Conservation (phyloP, 2,888 invertebrate genomes). For the Platycnemis pennipes region DNA sequence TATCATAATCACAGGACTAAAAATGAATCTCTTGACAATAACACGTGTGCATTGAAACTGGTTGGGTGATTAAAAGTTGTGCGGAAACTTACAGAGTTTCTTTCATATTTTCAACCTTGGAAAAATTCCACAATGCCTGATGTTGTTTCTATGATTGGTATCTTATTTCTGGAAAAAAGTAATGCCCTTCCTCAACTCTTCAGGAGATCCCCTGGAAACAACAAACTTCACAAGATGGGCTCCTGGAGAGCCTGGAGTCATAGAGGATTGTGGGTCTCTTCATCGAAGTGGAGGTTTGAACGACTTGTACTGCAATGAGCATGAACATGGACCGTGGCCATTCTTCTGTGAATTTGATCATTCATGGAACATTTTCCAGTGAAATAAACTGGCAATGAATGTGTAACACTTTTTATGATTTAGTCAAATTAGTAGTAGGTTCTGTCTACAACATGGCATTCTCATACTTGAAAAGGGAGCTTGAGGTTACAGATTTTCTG, state of each 20-base stretch:
- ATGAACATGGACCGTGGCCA: conserved; percentile 33
- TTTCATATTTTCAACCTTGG: too few relatives aligned
- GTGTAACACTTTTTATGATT: too few relatives aligned
- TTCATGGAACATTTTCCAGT: neutral
- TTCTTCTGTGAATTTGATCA: conserved; percentile 64
- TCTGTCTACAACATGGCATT: too few relatives aligned
- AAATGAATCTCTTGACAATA: too few relatives aligned
- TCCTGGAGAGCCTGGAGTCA: conserved; percentile 5
- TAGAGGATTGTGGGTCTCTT: conserved; percentile 38
- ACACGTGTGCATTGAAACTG: too few relatives aligned
- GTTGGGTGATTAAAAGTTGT: too few relatives aligned
- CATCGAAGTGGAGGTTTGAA: neutral
- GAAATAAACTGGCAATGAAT: neutral
- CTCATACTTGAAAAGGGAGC: too few relatives aligned
- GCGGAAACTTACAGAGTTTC: too few relatives aligned
- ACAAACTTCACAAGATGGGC: conserved; percentile 34
- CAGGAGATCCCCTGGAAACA: conserved; percentile 15
- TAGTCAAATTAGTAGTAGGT: too few relatives aligned
- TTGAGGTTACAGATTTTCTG: too few relatives aligned
- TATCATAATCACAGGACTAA: too few relatives aligned
- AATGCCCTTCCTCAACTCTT: neutral
- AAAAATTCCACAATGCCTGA: too few relatives aligned
- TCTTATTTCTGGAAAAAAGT: neutral
- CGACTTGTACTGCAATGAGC: conserved; percentile 12
- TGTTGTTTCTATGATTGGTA: neutral